Percentiles rank a stretch among this genome's conserved stretches.
These are phyloP conservation scores for Caenorhabditis macrosperma DNA, from an alignment of 2,888 invertebrate genomes.

Conservation along the genomic window DNA sequence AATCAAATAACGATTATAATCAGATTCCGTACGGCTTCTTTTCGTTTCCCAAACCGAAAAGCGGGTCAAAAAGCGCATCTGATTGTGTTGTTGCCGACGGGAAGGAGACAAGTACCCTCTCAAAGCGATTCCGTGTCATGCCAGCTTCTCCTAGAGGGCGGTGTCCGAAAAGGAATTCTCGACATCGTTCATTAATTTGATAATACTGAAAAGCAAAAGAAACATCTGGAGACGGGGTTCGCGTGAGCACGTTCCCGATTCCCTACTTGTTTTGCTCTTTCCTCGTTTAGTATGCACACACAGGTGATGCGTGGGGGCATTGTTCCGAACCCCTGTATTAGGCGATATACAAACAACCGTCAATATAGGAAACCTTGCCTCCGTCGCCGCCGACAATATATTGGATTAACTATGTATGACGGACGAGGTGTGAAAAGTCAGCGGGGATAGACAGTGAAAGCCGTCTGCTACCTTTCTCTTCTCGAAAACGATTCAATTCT, in stretches of 20 bases:
- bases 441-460: conserved; percentile 22
- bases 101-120: conserved; percentile 41
- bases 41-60: conserved; percentile 39
- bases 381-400: conserved; percentile 32
- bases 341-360: conserved; percentile 58
- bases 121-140: conserved; percentile 17
- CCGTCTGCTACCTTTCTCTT: conserved; percentile 1
- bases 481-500: neutral
- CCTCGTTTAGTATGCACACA: conserved; percentile 58
- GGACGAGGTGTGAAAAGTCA: conserved; percentile 52
- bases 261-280: conserved; percentile 49
- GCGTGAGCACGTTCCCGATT: neutral
- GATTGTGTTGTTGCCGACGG: conserved; percentile 32
- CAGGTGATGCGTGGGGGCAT: conserved; percentile 57
- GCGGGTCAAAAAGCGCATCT: conserved; percentile 55
- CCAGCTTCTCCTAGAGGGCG: conserved; percentile 9
- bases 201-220: conserved; percentile 2
- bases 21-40: conserved; percentile 40
- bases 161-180: neutral
- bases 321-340: conserved; percentile 59
- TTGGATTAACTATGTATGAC: conserved; percentile 60
- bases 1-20: conserved; percentile 55
- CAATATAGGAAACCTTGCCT: conserved; percentile 35
- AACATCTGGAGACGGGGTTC: conserved; percentile 7
- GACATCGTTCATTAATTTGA: conserved; percentile 18